Evolutionary conservation across 2,113 vertebrate species (phyloP).

Genomic region (Paracanthobrama guichenoti): DNA sequence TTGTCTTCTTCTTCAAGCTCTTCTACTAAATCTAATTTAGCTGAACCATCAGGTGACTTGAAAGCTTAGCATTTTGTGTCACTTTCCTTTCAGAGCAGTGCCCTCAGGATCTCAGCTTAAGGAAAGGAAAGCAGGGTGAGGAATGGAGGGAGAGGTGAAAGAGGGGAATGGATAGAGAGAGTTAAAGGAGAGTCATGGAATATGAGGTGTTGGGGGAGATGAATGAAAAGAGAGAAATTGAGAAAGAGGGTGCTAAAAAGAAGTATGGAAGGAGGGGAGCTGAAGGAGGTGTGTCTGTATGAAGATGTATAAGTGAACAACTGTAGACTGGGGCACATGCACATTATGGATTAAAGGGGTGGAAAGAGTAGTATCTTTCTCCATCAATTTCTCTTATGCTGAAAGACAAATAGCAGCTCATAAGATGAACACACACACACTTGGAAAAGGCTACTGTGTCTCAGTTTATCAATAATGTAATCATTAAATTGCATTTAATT

Average conservation of each 20-base stretch:
- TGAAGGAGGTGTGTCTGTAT: neutral
- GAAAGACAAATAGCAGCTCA: neutral
- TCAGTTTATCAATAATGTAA: constrained; percentile 27
- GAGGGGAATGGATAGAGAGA: neutral
- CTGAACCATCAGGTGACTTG: neutral
- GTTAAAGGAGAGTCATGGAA: neutral
- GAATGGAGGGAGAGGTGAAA: neutral
- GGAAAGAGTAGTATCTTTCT: neutral
- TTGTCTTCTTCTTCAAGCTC: too few species aligned
- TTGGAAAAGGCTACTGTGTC: neutral
- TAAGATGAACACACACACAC: constrained; percentile 3
- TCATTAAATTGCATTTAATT: constrained; percentile 27
- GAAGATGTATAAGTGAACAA: too few species aligned
- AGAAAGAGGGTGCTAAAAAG: neutral
- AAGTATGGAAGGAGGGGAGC: too few species aligned
- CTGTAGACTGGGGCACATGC: too few species aligned
- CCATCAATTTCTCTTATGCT: neutral
- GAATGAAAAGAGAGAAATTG: too few species aligned
- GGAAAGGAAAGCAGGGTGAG: neutral
- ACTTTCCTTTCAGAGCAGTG: neutral
- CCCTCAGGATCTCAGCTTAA: neutral
- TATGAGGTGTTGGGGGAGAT: too few species aligned
- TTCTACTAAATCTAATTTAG: neutral
- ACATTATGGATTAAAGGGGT: too few species aligned
- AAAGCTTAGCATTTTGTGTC: neutral